Evolutionary conservation across 2,113 vertebrate genomes (phyloP).

Genomic region (Diglossa brunneiventris): DNA sequence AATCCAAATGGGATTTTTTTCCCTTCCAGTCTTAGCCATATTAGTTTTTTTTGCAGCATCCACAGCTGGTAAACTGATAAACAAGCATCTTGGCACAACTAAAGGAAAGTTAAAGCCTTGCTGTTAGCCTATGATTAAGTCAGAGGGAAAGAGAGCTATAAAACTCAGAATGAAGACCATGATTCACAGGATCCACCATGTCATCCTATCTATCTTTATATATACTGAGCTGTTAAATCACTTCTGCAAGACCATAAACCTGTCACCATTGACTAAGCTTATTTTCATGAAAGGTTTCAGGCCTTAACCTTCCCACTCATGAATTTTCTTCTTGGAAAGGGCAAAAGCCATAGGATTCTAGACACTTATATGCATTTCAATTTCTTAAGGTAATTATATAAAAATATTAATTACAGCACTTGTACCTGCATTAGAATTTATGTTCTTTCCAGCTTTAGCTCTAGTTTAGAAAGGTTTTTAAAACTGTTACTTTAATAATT

Average conservation of each 20-base stretch:
- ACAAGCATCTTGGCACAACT: neutral
- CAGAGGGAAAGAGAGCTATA: neutral
- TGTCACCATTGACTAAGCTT: neutral
- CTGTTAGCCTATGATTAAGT: neutral
- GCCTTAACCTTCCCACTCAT: neutral
- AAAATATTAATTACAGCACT: neutral
- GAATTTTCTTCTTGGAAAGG: neutral
- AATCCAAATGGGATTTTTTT: neutral
- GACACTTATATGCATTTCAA: neutral
- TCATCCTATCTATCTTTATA: neutral
- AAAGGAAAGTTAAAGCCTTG: slow-evolving; percentile 25
- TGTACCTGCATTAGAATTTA: neutral
- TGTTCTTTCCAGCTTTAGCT: slow-evolving; percentile 45
- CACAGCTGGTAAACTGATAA: neutral
- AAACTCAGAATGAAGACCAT: neutral
- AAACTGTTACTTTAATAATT: neutral
- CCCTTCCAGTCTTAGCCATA: neutral
- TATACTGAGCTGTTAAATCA: neutral
- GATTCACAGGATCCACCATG: slow-evolving; percentile 26
- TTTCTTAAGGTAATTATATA: neutral
- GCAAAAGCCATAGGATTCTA: neutral
- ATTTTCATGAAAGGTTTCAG: neutral
- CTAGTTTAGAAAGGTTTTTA: neutral
- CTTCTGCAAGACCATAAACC: neutral
- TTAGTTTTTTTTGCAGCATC: neutral